Evolutionary conservation across 2,797 vertebrate genomes (phyloP).

Genomic region (Cottoperca gobio): DNA sequence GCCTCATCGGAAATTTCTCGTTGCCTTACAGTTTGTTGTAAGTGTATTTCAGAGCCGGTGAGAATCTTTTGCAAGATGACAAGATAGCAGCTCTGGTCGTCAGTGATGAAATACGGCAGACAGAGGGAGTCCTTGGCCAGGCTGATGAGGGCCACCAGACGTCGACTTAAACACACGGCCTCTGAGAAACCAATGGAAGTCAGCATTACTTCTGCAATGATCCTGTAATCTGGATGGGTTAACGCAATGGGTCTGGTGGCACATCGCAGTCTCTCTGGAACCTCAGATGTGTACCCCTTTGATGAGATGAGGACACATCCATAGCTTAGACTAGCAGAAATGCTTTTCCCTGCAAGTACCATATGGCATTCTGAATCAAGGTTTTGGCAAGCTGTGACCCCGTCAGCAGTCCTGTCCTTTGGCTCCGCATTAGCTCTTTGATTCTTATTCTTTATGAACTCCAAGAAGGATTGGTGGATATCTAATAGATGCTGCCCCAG

Average conservation of each 20-base stretch:
- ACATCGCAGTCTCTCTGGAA: constrained; percentile 83
- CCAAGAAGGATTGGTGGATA: constrained; percentile 78
- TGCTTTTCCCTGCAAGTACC: constrained; percentile 76
- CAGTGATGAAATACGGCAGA: constrained; percentile 68
- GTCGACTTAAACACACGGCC: constrained; percentile 78
- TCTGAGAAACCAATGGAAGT: constrained; percentile 85
- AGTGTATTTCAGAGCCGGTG: constrained; percentile 67
- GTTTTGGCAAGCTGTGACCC: not conserved
- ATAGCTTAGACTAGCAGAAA: constrained; percentile 78
- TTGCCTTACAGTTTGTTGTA: constrained; percentile 53
- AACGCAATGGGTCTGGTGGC: constrained; percentile 86
- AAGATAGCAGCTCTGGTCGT: constrained; percentile 70
- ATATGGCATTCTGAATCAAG: constrained; percentile 53
- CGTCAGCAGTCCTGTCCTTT: not conserved
- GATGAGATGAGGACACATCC: constrained; percentile 85
- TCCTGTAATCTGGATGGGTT: constrained; percentile 79
- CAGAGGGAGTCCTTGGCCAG: constrained; percentile 81
- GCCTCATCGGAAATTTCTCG: constrained; percentile 32
- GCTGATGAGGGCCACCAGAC: constrained; percentile 82
- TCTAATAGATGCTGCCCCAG: constrained; percentile 85
- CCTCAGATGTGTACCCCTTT: constrained; percentile 31
- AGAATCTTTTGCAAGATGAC: constrained; percentile 83
- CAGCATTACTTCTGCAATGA: constrained; percentile 86
- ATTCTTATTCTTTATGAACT: constrained; percentile 45
- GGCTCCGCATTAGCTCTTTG: constrained; percentile 6